Base-by-base conservation (phyloP, 2,888 invertebrate genomes). In the Anarsia innoxiella region DNA sequence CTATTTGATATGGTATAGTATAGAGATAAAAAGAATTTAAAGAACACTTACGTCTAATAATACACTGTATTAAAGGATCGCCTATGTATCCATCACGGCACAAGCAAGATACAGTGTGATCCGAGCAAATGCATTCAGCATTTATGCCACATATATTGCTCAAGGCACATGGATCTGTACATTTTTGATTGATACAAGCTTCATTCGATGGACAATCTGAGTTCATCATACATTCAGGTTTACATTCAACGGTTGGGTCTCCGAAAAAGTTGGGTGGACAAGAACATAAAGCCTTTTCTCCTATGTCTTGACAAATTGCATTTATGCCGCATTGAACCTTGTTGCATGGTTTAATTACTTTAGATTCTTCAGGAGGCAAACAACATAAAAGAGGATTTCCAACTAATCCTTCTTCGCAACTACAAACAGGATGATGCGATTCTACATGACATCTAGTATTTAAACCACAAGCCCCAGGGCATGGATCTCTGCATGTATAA, bases 301-400 rank as follows among this genome's bases (percentile, higher is more conserved):
- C 87, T 33, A 90, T 71, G 42, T 92, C 88, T 64, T 90, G 90
- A 58, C 95, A 95, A 42, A 92, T 83, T 0, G 94, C 93, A 66
- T 94, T 94, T 6, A 87, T 59, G 19, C 95, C 95, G 61, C 95
- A 95, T 32, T 92, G 91, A 46, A 87, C 89, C 41, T 91, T 93
- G 47, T 84, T 78, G 59, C 94, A 94, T 3, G 93, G 93, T 56
- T 88, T 89, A 48, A 80, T 78, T 2, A 71, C 68, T 54, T 82
- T 84, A 31, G 86, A 78, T 37, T 88, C 87, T 45, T 83, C 86
- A 32, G 86, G 72, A 29, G 88, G 83, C 53, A 88, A 89, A 63
- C 95, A 95, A 52, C 90, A 88, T 34, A 90, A 84, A 25, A 91
- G 85, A 12, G 95, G 94, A 78, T 94, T 93, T 31, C 95, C 95